Base-by-base conservation (phyloP, 2,797 vertebrate genomes). In the Neostethus bicornis region DNA sequence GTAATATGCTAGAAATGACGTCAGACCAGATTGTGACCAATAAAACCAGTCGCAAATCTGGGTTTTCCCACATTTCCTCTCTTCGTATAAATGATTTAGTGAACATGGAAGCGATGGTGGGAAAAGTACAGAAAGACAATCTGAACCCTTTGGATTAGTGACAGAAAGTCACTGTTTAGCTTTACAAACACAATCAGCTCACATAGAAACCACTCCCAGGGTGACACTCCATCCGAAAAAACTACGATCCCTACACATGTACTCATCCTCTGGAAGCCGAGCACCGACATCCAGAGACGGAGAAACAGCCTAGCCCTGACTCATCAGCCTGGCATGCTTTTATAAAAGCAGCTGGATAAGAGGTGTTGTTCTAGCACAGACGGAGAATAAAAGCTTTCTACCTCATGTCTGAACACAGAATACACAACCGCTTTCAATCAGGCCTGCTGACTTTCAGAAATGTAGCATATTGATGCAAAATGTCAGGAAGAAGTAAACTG, bases 261-360 rank as follows among this genome's bases (percentile, higher is more conserved):
- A 34, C 51, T 67, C 45, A 72, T 65, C 23, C 12, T 28, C 38
- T 59, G 56, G 35, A 58, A 21, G 16, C 0, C 2, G 48, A 68
- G 68, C 53, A 53, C 60, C 53, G 14, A 16, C 39, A 37, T 66
- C 61, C 25, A 44, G 37, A 4, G 4, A 32, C 16, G 55, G 48
- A 65, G 61, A 64, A 42, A 37, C 38, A 70, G 63, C 57, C 69
- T 65, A 28, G 47, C 41, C 71, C 46, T 76, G 71, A 78, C 68
- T 81, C 82, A 79, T 61, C 64, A 28, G 52, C 64, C 54, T 73
- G 66, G 61, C 23, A 57, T 41, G 24, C 28, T 42, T 77, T 52
- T 21, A 55, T 56, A 9, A 59, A 63, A 70, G 45, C 59, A 61
- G 23, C 65, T 59, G 61, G 28, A 54, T 72, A 57, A 41, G 57